Evolutionary conservation across 2,888 invertebrate species (phyloP).

Genomic region (Coleophora flavipennella): DNA sequence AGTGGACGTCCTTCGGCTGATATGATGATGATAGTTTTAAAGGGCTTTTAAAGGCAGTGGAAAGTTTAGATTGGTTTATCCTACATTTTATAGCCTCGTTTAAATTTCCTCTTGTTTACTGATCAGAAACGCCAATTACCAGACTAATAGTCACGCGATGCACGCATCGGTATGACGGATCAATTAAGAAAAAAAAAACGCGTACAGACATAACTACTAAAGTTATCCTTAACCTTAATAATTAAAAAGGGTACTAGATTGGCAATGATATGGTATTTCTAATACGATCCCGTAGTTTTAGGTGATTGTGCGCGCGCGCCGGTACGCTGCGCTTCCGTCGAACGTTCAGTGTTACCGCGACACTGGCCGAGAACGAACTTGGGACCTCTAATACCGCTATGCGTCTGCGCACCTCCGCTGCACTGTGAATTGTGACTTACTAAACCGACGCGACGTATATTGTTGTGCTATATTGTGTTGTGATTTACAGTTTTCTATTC

Average conservation of each 20-base stretch:
- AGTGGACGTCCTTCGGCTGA: too few relatives aligned
- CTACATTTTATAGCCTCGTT: too few relatives aligned
- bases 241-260: conserved; percentile 40
- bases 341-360: conserved; percentile 59
- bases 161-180: conserved; percentile 34
- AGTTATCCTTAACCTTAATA: conserved; percentile 67
- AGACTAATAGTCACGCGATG: conserved; percentile 23
- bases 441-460: conserved; percentile 34
- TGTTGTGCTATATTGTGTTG: conserved; percentile 46
- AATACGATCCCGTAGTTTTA: conserved; percentile 48
- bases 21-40: too few relatives aligned
- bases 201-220: conserved; percentile 29
- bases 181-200: conserved; percentile 43
- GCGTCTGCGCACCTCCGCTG: conserved; percentile 20
- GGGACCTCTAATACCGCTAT: conserved; percentile 39
- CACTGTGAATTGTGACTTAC: conserved; percentile 51
- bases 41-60: too few relatives aligned
- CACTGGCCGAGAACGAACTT: conserved; percentile 65
- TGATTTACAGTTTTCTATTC: conserved; percentile 32
- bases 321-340: conserved; percentile 53
- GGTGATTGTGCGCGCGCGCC: conserved; percentile 60
- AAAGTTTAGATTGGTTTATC: too few relatives aligned
- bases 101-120: conserved; percentile 40
- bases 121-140: conserved; percentile 39
- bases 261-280: conserved; percentile 38